Percentiles rank a stretch among this genome's conserved stretches.
Conservation (phyloP, 2,888 invertebrate genomes). For the Patella caerulea region DNA sequence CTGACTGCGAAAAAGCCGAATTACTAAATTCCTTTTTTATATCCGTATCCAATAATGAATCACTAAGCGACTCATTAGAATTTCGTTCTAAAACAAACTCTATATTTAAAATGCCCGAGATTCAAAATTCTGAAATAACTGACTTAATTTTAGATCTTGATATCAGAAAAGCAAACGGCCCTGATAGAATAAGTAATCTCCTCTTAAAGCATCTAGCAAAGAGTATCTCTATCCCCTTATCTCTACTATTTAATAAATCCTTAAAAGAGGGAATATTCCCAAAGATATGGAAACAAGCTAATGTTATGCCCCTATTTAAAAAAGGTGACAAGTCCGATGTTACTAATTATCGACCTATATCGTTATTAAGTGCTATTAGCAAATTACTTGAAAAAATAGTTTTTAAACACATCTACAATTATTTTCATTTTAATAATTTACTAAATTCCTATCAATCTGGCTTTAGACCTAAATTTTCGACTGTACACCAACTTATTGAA, state of each 20-base stretch:
- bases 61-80: neutral
- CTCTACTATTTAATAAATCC: neutral
- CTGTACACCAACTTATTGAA: neutral
- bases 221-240: neutral
- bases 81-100: neutral
- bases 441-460: neutral
- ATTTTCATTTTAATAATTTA: neutral
- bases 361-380: neutral
- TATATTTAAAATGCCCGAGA: neutral
- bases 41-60: neutral
- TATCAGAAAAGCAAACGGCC: neutral
- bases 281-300: neutral
- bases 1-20: neutral
- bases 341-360: conserved; percentile 1
- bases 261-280: neutral
- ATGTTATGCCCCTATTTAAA: neutral
- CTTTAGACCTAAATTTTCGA: neutral
- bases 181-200: neutral
- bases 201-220: neutral
- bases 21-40: neutral
- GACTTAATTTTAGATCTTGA: neutral
- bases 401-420: neutral
- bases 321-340: neutral
- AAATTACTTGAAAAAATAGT: neutral
- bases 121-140: neutral